Base-by-base conservation (phyloP, 2,113 vertebrate species). In the Actenoides lindsayi region DNA sequence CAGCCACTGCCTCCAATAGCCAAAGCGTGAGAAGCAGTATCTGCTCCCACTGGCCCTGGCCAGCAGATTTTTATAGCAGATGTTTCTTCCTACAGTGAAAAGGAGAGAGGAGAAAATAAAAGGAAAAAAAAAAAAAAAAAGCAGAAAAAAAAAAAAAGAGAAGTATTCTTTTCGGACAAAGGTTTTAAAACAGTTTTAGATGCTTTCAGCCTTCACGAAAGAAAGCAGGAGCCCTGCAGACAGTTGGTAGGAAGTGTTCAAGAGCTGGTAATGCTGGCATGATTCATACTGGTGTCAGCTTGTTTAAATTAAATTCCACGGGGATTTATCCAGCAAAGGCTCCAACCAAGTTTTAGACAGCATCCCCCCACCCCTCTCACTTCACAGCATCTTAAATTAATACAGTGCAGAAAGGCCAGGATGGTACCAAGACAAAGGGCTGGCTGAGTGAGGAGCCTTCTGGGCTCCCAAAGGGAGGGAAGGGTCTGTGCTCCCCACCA, bases 41-140 rank as follows among this genome's bases (percentile, higher is more conserved):
- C 95, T 5, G 41, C 83, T 71, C 54, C 93, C 13, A 7, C 79
- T 35, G 37, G 57, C 63, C 56, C 39, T 35, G 82, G 75, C 92
- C 60, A 59, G 87, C 64, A 83, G 75, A 95, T 87, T 95, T 88
- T 81, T 96, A 85, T 77, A 97, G 71, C 95, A 98, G 96, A 96
- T 95, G 90, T 70, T 94, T 92, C 91, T 80, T 60, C 63, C 57
- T 44, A n/a, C 65, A 20, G 81, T 25, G 25, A 75, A 70, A 86
- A 93, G 16, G 17, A 59, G 24, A 4, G 6, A 33, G 50, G 24
- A 48, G 48, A 48, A 23, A 48, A 48, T 24, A 13, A 25, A 13
- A 25, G 24, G 13, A 13, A 46, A 20, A 20, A 20, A 16, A 37
- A 57, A 39, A 81, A 25, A 51, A 23, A 7, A 46, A 10, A 46